Evolutionary conservation across 2,113 vertebrate species (phyloP).

Genomic region (Rhinoderma darwinii): DNA sequence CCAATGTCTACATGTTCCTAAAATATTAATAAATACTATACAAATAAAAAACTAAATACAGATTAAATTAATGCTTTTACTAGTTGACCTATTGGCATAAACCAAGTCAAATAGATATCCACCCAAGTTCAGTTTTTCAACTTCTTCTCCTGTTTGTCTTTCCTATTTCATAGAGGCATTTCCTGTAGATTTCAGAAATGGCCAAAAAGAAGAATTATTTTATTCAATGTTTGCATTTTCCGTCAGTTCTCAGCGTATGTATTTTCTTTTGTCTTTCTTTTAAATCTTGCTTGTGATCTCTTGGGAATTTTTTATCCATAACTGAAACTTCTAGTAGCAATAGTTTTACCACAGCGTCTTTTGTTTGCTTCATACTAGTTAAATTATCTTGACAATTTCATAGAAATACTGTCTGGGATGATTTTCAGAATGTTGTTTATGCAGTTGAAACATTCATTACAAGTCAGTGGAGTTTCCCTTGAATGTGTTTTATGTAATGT

Average conservation of each 20-base stretch:
- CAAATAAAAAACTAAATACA: no score
- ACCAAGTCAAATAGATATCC: no score
- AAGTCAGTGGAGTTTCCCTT: slow-evolving; percentile 7
- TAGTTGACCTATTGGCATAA: no score
- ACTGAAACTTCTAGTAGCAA: slow-evolving; percentile 35
- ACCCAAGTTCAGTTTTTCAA: no score
- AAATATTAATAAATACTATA: no score
- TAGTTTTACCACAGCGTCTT: slow-evolving; percentile 39
- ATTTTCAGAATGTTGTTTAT: slow-evolving; percentile 48
- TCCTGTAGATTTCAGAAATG: slow-evolving; percentile 57
- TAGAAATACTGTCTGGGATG: slow-evolving; percentile 52
- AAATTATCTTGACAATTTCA: slow-evolving; percentile 55
- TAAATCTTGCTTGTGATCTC: background rate
- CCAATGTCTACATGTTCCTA: no score
- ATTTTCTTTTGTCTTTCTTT: slow-evolving; percentile 16
- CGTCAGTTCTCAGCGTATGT: background rate
- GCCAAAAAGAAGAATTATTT: slow-evolving; percentile 66
- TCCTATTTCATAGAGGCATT: background rate
- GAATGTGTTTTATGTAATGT: slow-evolving; percentile 9
- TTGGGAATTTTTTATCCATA: slow-evolving; percentile 47
- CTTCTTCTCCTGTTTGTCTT: background rate
- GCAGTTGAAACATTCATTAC: slow-evolving; percentile 15
- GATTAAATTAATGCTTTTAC: no score
- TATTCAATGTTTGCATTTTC: slow-evolving; percentile 37
- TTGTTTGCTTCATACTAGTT: slow-evolving; percentile 46